Evolutionary conservation across 1,140 invertebrate species (phyloP), one percentile per base, ranked within the genome.

Genomic region (Leptopilina clavipes): DNA sequence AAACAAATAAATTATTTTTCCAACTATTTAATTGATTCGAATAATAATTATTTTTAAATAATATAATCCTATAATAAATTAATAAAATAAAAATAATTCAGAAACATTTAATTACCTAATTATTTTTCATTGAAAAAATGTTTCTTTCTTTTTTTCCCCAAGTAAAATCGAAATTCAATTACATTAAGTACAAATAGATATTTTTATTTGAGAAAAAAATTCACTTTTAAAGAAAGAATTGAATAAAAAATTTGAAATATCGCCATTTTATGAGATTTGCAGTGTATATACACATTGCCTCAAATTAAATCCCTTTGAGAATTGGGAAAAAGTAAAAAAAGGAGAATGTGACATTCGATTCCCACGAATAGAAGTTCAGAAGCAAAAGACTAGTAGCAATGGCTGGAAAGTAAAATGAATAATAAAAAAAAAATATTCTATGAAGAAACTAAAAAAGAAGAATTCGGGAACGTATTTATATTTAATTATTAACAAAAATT

Each of bases 281-380:
- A 37, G n/a, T 40, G n/a, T n/a, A 22, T 14, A 22, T 31, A 65
- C 6, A 22, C 22, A 65, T 65, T 65, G 56, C 11, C 25, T 65
- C 59, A 65, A 65, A 65, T 65, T 65, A 65, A 65, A 65, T 37
- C 59, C 59, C 59, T 65, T 14, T 59, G 25, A n/a, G 59, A 65
- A n/a, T 65, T 65, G 22, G 25, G 5, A 31, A 22, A n/a, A n/a
- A 37, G 59, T 31, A 31, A 31, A 37, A 65, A 31, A 65, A 37
- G 22, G 18, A 65, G 22, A n/a, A 31, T n/a, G 5, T n/a, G 22
- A 22, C 59, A 31, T 65, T 65, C 59, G 59, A 37, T 65, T 65
- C 25, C 19, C 25, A 31, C 22, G 59, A 65, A 65, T 65, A 65
- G 59, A 65, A 65, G 59, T 65, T 65, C 59, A 59, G 19, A 59